phyloP scores from a whole-genome alignment of 1,140 invertebrate genomes.

The Leptonema lineaticorne region DNA sequence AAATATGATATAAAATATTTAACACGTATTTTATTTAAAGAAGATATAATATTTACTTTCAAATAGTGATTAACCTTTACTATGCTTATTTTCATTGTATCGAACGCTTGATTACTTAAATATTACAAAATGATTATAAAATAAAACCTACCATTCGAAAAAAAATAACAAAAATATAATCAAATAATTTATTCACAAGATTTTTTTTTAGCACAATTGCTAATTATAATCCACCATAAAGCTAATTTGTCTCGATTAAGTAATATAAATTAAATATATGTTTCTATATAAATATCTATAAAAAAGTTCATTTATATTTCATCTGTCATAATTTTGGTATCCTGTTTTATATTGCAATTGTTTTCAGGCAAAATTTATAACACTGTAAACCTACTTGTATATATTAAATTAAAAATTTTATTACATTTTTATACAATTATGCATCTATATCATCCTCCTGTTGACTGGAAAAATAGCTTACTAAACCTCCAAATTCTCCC shows the following conservation, averaged over 20 bases:
- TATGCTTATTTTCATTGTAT: no score
- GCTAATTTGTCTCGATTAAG: conserved; percentile 20
- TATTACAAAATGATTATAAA: no score
- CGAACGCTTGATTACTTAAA: no score
- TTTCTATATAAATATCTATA: conserved; percentile 29
- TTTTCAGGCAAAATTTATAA: conserved; percentile 8
- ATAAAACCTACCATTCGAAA: background rate
- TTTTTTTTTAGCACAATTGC: conserved; percentile 16
- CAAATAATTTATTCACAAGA: conserved; percentile 30
- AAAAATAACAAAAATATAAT: conserved; percentile 18
- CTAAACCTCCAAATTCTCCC: conserved; percentile 78
- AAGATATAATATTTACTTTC: no score
- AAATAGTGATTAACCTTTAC: no score
- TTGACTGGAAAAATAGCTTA: conserved; percentile 86
- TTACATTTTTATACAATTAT: conserved; percentile 55
- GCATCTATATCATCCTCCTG: conserved; percentile 70
- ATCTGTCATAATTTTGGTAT: conserved; percentile 22
- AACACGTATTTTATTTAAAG: no score
- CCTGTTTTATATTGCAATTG: conserved; percentile 1
- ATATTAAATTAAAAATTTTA: conserved; percentile 17
- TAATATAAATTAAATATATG: conserved; percentile 33
- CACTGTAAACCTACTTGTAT: conserved; percentile 17
- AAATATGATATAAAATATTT: no score
- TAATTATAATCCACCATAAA: conserved; percentile 20
- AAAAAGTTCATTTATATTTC: conserved; percentile 14